These are phyloP conservation scores for Galeopterus variegatus DNA, from an alignment of 2,113 vertebrate genomes.

Conservation along the genomic window DNA sequence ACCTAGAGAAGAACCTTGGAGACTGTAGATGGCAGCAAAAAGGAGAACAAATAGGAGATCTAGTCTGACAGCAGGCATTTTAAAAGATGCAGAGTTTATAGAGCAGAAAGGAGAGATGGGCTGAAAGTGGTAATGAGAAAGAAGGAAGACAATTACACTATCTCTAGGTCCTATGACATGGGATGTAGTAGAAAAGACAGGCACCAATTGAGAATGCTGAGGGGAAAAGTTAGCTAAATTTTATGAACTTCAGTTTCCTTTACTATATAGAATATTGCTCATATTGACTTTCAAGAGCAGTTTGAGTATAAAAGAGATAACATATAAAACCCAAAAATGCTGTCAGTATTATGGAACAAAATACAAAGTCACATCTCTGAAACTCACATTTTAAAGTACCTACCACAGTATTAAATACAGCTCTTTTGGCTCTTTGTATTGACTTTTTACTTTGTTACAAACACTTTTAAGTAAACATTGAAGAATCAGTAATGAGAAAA, in stretches of 20 bases:
- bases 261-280: neutral
- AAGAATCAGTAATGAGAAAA: conserved; percentile 9
- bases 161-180: too few species aligned
- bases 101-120: neutral
- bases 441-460: conserved; percentile 42
- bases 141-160: neutral
- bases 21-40: neutral
- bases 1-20: neutral
- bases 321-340: neutral
- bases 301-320: conserved; percentile 35
- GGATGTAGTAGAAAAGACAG: neutral
- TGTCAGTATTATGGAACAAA: neutral
- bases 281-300: neutral
- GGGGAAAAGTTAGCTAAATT: neutral
- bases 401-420: neutral
- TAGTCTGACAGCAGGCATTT: neutral
- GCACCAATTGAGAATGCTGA: neutral
- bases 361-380: neutral
- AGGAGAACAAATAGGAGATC: neutral
- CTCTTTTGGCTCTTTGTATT: conserved; percentile 25
- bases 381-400: conserved; percentile 27
- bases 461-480: neutral
- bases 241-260: neutral
- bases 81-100: neutral
- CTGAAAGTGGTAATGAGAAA: neutral